Evolutionary conservation across 2,888 invertebrate species (phyloP).

Genomic region (Julus scanicus): DNA sequence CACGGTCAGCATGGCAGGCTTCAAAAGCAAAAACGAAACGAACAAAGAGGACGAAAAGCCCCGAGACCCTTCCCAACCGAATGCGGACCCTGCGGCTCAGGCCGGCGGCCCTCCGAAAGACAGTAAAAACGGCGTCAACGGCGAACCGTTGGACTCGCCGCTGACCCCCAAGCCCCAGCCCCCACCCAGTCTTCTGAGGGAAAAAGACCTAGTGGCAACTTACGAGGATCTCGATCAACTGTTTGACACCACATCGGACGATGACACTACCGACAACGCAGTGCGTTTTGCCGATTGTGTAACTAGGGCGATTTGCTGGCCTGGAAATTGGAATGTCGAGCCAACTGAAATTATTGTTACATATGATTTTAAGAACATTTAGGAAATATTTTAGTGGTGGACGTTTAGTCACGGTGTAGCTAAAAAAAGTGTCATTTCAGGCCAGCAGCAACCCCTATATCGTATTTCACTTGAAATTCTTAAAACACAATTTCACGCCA

Average conservation of each 20-base stretch:
- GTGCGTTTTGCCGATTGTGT: not conserved
- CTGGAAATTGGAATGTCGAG: not conserved
- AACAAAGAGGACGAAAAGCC: conserved; percentile 55
- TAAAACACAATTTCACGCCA: not conserved
- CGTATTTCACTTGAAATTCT: not conserved
- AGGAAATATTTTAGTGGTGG: too few relatives aligned
- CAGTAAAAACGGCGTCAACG: conserved; percentile 44
- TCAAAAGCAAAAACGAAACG: conserved; percentile 64
- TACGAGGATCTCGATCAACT: conserved; percentile 92
- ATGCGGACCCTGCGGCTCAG: conserved; percentile 14
- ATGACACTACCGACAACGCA: conserved; percentile 77
- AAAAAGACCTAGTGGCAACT: conserved; percentile 88
- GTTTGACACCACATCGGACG: conserved; percentile 91
- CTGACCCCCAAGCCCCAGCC: conserved; percentile 59
- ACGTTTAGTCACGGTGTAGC: not conserved
- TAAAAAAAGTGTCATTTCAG: not conserved
- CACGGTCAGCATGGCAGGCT: conserved; percentile 67
- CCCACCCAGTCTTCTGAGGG: conserved; percentile 78
- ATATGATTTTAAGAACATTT: too few relatives aligned
- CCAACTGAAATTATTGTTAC: too few relatives aligned
- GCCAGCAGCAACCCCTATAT: not conserved
- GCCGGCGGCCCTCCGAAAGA: conserved; percentile 53
- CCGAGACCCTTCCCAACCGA: not conserved
- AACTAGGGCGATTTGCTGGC: not conserved
- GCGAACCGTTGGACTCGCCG: conserved; percentile 57